Evolutionary conservation across 30 jellyfish, hydroid and myxozoan species (phyloP).

Genomic region (Hydra vulgaris): DNA sequence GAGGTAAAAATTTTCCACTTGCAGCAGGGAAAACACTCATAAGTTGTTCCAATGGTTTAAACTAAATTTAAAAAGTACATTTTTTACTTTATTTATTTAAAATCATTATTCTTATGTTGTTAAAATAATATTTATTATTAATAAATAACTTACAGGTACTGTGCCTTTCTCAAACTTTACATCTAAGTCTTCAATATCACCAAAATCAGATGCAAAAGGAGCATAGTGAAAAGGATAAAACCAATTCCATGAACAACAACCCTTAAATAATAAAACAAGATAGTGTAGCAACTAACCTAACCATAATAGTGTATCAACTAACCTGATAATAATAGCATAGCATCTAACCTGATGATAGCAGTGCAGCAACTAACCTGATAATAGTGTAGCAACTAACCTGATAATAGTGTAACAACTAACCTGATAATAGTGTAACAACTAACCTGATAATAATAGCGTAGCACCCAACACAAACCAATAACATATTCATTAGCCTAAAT

Average conservation of each 20-base stretch:
- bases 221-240: constrained; percentile 90
- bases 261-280: constrained; percentile 32
- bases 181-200: constrained; percentile 49
- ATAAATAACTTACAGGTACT: constrained; percentile 70
- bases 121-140: no score
- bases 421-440: constrained; percentile 74
- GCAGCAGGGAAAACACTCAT: constrained; percentile 99
- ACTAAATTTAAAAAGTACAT: constrained; percentile 30
- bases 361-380: no score
- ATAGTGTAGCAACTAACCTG: no score
- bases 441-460: constrained; percentile 82
- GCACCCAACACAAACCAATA: constrained; percentile 84
- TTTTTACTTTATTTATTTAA: background rate
- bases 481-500: constrained; percentile 82
- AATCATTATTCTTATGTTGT: no score
- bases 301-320: no score
- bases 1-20: constrained; percentile 86
- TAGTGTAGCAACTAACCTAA: no score
- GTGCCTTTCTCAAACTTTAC: constrained; percentile 64
- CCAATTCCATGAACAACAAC: constrained; percentile 98
- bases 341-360: no score
- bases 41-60: constrained; percentile 88
- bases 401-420: no score
- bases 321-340: no score
- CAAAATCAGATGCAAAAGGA: constrained; percentile 90